Evolutionary conservation across 2,888 invertebrate genomes (phyloP).

Genomic region (Octodonta nipae): DNA sequence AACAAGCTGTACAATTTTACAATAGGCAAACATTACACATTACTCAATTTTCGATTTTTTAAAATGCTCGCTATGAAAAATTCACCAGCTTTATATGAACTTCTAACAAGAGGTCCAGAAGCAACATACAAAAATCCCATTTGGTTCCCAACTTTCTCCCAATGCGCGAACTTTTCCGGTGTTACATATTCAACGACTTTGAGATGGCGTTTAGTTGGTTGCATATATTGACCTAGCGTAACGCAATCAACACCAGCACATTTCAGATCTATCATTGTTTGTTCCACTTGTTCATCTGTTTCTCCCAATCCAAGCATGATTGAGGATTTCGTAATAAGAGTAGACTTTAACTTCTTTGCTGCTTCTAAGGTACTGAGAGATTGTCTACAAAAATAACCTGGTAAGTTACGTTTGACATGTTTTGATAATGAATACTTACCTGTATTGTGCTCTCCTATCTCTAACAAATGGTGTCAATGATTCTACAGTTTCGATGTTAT

Average conservation of each 20-base stretch:
- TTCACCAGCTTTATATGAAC: conserved; percentile 97
- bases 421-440: conserved; percentile 27
- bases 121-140: conserved; percentile 94
- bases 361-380: conserved; percentile 68
- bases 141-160: conserved; percentile 68
- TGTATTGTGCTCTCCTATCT: conserved; percentile 83
- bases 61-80: conserved; percentile 75
- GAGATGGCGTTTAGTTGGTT: conserved; percentile 91
- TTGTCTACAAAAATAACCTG: conserved; percentile 42
- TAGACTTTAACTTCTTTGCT: conserved; percentile 68
- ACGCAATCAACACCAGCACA: conserved; percentile 80
- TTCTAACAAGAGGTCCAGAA: conserved; percentile 90
- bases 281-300: conserved; percentile 71
- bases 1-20: too few species aligned
- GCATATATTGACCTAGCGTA: conserved; percentile 98
- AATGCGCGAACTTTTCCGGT: conserved; percentile 78
- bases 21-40: conserved; percentile 10
- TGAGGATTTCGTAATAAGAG: conserved; percentile 89
- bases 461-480: conserved; percentile 80
- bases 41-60: conserved; percentile 43
- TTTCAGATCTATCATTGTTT: conserved; percentile 76
- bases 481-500: conserved; percentile 96
- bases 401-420: conserved; percentile 1
- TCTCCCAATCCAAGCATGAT: conserved; percentile 96
- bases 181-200: conserved; percentile 90